Conservation (phyloP, 2,113 vertebrate genomes). For the Epinephelus cyanopodus region DNA sequence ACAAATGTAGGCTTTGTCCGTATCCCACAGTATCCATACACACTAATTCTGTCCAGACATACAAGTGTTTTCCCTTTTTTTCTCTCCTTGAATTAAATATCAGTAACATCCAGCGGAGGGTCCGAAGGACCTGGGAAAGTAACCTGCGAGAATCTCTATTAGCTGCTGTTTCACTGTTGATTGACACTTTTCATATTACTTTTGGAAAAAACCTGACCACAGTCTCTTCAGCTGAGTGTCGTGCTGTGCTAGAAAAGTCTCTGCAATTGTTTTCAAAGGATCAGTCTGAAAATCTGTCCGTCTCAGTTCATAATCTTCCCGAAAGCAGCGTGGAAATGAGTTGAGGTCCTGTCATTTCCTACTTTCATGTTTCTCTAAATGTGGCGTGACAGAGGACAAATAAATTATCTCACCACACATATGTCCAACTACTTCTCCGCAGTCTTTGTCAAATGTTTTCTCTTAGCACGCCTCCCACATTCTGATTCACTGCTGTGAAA, state of each 20-base stretch:
- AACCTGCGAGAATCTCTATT: neutral
- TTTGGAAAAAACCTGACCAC: neutral
- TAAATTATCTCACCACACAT: conserved; percentile 20
- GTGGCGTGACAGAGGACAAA: conserved; percentile 40
- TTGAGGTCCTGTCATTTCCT: conserved; percentile 39
- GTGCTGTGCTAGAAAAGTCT: conserved; percentile 22
- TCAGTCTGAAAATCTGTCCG: conserved; percentile 51
- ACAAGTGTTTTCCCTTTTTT: conserved; percentile 11
- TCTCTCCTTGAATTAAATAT: conserved; percentile 19
- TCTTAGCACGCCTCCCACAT: neutral
- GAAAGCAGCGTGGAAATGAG: conserved; percentile 48
- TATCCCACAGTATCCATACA: conserved; percentile 24
- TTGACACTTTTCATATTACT: conserved; percentile 59
- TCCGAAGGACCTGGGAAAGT: conserved; percentile 1
- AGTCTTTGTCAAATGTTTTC: neutral
- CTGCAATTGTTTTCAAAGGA: conserved; percentile 57
- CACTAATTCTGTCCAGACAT: conserved; percentile 49
- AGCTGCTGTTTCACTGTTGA: conserved; percentile 36
- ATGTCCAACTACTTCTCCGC: neutral
- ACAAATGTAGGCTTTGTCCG: conserved; percentile 52
- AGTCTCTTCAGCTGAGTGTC: neutral
- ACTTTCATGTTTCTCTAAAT: conserved; percentile 41
- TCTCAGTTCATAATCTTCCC: conserved; percentile 49
- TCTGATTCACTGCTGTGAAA: conserved; percentile 9
- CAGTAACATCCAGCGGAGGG: neutral